phyloP scores from a whole-genome alignment of 2,113 vertebrate species.

The Sitta europaea region DNA sequence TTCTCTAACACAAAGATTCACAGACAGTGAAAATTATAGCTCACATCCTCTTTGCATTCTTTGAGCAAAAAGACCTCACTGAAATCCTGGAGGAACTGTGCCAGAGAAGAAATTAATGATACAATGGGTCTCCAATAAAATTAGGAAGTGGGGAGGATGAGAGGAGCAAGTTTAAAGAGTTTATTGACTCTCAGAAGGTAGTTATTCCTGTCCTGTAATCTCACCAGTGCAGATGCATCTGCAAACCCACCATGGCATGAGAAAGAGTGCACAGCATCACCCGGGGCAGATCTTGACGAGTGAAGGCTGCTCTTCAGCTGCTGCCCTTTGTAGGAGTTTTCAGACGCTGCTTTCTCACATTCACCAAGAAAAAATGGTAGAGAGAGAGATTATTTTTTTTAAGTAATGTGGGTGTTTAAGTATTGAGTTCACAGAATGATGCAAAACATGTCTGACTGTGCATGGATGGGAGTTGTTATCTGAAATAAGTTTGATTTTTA shows the following conservation, averaged over 20 bases:
- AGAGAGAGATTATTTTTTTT: background rate
- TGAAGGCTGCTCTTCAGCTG: background rate
- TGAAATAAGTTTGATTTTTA: background rate
- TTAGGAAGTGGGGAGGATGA: constrained; percentile 2
- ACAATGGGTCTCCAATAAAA: background rate
- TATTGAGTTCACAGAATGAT: background rate
- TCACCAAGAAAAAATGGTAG: background rate
- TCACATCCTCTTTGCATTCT: constrained; percentile 8
- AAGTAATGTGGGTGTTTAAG: background rate
- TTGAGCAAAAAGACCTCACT: background rate
- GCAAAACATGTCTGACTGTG: background rate
- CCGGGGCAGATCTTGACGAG: background rate
- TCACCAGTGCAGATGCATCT: background rate
- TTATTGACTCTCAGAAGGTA: background rate
- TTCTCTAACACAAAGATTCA: background rate
- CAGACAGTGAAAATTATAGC: constrained; percentile 13
- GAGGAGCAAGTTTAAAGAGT: background rate
- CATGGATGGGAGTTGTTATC: background rate
- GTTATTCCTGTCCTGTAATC: background rate
- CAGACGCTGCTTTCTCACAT: background rate
- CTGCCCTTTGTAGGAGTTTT: background rate
- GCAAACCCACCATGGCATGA: background rate
- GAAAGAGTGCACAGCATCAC: background rate
- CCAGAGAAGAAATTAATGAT: constrained; percentile 28
- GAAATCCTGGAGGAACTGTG: background rate